Percentiles rank a stretch among this genome's conserved stretches.
These are phyloP conservation scores for Falcunculus frontatus DNA, from an alignment of 2,113 vertebrate genomes.

Conservation along the genomic window DNA sequence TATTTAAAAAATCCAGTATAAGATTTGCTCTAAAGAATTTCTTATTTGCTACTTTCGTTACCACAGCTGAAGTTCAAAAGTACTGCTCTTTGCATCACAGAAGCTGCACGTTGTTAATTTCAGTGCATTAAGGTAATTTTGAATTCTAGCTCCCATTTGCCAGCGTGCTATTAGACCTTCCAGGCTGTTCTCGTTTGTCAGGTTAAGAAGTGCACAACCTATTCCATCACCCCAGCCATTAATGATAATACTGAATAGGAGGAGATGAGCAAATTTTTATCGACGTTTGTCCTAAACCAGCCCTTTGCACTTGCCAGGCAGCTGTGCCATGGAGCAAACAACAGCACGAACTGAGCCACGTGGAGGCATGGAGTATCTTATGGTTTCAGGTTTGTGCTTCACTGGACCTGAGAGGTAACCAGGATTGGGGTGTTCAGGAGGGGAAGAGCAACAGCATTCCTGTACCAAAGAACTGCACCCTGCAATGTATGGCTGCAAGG, in stretches of 20 bases:
- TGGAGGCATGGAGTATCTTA: not conserved
- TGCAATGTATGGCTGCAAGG: not conserved
- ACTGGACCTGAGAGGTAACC: not conserved
- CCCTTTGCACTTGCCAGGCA: not conserved
- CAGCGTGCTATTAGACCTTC: not conserved
- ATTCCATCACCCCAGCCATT: not conserved
- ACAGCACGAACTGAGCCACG: not conserved
- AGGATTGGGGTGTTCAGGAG: not conserved
- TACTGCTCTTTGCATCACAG: not conserved
- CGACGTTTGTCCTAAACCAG: not conserved
- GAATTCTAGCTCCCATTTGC: not conserved
- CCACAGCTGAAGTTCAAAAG: not conserved
- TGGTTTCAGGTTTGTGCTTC: not conserved
- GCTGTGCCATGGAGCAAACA: not conserved
- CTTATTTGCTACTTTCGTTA: not conserved
- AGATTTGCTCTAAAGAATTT: not conserved
- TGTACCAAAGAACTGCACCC: not conserved
- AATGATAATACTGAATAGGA: not conserved
- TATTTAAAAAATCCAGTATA: not conserved
- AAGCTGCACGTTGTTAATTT: not conserved
- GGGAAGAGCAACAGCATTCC: not conserved
- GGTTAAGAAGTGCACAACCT: not conserved
- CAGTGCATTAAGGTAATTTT: not conserved
- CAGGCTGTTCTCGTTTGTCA: not conserved
- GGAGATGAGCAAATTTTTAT: not conserved